Percentiles rank a stretch among this genome's conserved stretches.
phyloP scores from a whole-genome alignment of 2,113 vertebrate genomes.

The Rousettus leschenaultii region DNA sequence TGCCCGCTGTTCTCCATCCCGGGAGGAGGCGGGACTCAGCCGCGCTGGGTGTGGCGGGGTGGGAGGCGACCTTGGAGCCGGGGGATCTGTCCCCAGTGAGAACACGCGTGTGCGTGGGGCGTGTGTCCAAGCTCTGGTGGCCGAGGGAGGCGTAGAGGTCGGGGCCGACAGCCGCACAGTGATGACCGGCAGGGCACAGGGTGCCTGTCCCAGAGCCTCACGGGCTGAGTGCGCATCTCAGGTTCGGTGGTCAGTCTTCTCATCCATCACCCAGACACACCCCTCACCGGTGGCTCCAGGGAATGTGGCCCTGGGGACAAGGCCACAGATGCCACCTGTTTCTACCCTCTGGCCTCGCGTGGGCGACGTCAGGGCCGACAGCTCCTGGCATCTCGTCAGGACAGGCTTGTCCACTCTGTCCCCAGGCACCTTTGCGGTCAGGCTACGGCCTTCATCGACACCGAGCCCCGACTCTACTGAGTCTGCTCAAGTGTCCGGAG shows the following conservation, averaged over 20 bases:
- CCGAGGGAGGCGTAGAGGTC: background rate
- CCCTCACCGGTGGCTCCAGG: background rate
- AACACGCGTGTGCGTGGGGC: background rate
- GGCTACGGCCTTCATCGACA: background rate
- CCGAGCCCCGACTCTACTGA: background rate
- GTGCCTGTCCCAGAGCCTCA: too few relatives aligned
- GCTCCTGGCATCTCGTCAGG: background rate
- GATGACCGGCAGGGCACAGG: too few relatives aligned
- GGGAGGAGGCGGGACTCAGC: too few relatives aligned
- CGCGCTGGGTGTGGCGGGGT: fast-evolving
- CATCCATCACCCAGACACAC: fast-evolving
- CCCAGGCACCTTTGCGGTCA: background rate
- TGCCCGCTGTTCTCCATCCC: too few relatives aligned
- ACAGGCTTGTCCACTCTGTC: fast-evolving
- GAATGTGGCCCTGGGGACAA: background rate
- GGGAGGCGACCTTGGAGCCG: background rate
- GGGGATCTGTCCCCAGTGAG: background rate
- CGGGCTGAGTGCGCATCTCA: background rate
- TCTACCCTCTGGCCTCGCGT: background rate
- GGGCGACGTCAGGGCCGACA: too few relatives aligned
- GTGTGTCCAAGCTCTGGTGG: too few relatives aligned
- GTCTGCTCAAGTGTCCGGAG: background rate
- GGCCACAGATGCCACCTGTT: background rate
- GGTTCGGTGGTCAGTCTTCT: background rate
- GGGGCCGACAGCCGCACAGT: background rate